A percentile compares a stretch with the other conserved stretches of the same genome.
These are phyloP conservation scores for Rhabdophis nuchalis DNA, from an alignment of 2,797 vertebrate genomes.

Conservation along the genomic window DNA sequence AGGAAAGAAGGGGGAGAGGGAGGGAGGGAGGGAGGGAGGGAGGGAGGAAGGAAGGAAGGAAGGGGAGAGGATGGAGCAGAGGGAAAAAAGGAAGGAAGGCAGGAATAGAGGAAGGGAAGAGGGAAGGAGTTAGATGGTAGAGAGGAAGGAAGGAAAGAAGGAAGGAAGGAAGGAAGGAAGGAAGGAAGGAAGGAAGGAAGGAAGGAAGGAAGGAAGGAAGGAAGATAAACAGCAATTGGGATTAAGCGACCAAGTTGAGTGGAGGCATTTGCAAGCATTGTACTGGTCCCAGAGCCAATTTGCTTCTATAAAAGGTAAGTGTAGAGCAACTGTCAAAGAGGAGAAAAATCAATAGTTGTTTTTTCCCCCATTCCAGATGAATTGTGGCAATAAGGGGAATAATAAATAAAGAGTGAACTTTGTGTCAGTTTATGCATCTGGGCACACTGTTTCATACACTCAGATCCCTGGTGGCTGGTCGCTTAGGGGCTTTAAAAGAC, in stretches of 20 bases:
- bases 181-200: not conserved
- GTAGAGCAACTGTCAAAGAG: not conserved
- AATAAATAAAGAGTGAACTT: not conserved
- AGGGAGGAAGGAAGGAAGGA: too few relatives aligned
- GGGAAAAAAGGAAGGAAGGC: too few relatives aligned
- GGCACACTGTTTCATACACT: not conserved
- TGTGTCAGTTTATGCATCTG: not conserved
- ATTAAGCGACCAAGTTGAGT: not conserved
- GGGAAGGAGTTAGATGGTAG: too few relatives aligned
- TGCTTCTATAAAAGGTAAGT: not conserved
- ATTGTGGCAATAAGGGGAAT: not conserved
- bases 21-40: too few relatives aligned
- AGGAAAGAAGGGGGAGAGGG: too few relatives aligned
- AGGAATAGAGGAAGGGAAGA: too few relatives aligned
- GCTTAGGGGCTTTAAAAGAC: not conserved
- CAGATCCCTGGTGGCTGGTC: not conserved
- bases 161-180: too few relatives aligned
- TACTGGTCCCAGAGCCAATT: not conserved
- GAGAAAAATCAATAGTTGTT: slow-evolving; percentile 1
- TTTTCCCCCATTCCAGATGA: not conserved
- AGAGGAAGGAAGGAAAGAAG: too few relatives aligned
- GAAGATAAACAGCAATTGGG: not conserved
- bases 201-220: not conserved
- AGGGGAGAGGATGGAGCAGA: too few relatives aligned
- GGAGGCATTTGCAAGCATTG: not conserved